Conservation (phyloP, 2,888 invertebrate species). For the Eueremaeus valkanovi region DNA sequence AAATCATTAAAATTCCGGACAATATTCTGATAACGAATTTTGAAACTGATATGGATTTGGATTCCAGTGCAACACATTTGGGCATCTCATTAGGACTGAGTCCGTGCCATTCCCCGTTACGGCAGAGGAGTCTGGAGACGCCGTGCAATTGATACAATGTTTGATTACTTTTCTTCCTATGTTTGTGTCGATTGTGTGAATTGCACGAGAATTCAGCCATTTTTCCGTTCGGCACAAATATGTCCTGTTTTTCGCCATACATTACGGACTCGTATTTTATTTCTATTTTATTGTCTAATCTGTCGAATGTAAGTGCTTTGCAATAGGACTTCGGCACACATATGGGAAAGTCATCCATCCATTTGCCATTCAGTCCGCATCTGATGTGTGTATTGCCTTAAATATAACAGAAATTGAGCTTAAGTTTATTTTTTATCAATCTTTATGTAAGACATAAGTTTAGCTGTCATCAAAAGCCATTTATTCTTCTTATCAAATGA, state of each 20-base stretch:
- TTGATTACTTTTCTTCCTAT: too few relatives aligned
- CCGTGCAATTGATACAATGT: constrained; percentile 1
- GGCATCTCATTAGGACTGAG: neutral
- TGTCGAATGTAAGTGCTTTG: neutral
- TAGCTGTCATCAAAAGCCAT: too few relatives aligned
- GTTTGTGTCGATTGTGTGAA: neutral
- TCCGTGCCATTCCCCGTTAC: constrained; percentile 16
- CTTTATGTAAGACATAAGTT: too few relatives aligned
- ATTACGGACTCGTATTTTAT: neutral
- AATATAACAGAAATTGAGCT: neutral
- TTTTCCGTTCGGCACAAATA: neutral
- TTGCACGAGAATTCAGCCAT: constrained; percentile 1
- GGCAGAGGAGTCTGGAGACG: neutral
- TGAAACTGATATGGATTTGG: neutral
- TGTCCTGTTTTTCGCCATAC: neutral
- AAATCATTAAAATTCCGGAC: neutral
- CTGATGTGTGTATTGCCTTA: constrained; percentile 6
- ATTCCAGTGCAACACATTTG: neutral
- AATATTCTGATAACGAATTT: neutral
- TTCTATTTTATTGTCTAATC: neutral
- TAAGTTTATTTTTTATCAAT: too few relatives aligned
- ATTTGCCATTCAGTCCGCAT: constrained; percentile 19
- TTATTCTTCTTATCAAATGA: too few relatives aligned
- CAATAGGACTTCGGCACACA: constrained; percentile 9
- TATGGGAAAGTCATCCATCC: constrained; percentile 6